Base-by-base conservation (phyloP, 2,113 vertebrate genomes). In the Vidua macroura region DNA sequence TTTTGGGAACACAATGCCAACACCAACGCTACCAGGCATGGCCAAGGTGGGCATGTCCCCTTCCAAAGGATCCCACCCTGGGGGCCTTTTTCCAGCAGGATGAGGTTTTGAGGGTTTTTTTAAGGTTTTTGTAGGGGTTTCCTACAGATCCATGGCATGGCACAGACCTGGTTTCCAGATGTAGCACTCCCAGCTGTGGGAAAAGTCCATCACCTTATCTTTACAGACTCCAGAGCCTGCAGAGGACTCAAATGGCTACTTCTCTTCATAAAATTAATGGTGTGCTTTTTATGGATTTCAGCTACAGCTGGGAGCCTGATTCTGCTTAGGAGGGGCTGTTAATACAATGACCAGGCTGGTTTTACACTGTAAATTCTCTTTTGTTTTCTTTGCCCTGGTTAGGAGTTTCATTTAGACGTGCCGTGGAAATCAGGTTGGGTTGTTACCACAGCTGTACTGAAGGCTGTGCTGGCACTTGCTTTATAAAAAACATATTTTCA, bases 201-300 rank as follows among this genome's bases (percentile, higher is more conserved):
- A 24, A 66, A 63, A 91, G 89, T 19, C 79, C 83, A 84, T 91
- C 75, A 7, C 86, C 64, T 95, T 96, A 88, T 95, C 67, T 96
- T 92, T 97, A 91, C 64, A 95, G 90, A 96, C 76, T 93, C 64
- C 88, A 93, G 93, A 77, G 90, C 91, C 92, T 93, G 63, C 79
- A 93, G 69, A 93, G 83, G 84, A 83, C 92, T 87, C n/a, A 31
- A 79, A 94, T 39, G 95, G 76, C 59, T 88, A 77, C 87, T 97
- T 88, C 87, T 93, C 73, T 96, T 88, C 92, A 92, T 93, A 94
- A 97, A 96, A 96, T 68, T 96, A 93, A 94, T 90, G 80, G 90
- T 2, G 83, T 67, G 69, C 70, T 80, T 69, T 97, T 92, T 96
- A 94, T 78, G 69, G 89, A 30, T 77, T 95, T 90, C 92, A 94